Percentiles rank a stretch among this genome's conserved stretches.
Conservation (phyloP, 2,888 invertebrate genomes). For the Drosophila fungiperda region DNA sequence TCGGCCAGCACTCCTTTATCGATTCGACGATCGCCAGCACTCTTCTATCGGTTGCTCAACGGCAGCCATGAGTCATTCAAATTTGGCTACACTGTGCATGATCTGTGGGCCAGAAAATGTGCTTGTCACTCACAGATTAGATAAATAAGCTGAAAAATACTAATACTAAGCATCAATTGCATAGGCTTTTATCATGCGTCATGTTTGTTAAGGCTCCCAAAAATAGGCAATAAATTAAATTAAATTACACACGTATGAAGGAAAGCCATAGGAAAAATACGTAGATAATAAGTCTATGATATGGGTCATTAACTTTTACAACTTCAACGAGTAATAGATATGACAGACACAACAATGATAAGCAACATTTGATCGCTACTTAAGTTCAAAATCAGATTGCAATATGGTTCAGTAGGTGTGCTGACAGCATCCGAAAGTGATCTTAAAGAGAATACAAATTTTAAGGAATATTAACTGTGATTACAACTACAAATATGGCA, state of each 20-base stretch:
- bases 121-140: conserved; percentile 5
- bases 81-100: not conserved
- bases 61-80: not conserved
- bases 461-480: conserved; percentile 32
- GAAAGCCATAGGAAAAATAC: conserved; percentile 7
- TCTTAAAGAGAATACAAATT: not conserved
- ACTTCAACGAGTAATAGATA: conserved; percentile 40
- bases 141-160: not conserved
- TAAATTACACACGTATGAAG: not conserved
- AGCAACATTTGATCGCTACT: conserved; percentile 41
- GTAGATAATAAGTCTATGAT: conserved; percentile 39
- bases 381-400: conserved; percentile 34
- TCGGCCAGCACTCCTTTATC: not conserved
- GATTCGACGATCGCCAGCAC: not conserved
- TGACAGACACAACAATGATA: conserved; percentile 44
- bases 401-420: conserved; percentile 22
- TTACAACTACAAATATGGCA: conserved; percentile 20
- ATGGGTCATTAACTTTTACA: conserved; percentile 39
- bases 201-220: conserved; percentile 1
- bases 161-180: not conserved
- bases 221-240: conserved; percentile 10
- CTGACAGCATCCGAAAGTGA: conserved; percentile 40
- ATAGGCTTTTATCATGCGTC: not conserved
- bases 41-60: not conserved
- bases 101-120: not conserved